phyloP scores from a whole-genome alignment of 2,888 invertebrate genomes.

The Patella pellucida region DNA sequence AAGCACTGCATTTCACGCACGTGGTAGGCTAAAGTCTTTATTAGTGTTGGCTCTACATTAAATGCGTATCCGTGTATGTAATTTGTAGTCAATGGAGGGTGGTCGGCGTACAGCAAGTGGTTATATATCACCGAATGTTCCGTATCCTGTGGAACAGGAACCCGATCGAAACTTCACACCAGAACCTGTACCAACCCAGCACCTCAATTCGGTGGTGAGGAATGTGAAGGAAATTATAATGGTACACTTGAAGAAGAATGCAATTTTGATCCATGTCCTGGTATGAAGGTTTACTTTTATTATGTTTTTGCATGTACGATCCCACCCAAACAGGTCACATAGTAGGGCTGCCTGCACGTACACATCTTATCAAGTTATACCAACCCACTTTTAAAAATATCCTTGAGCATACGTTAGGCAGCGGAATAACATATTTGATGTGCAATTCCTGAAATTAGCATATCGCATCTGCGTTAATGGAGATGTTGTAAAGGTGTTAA shows the following conservation, averaged over 20 bases:
- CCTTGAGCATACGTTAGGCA: too few species aligned
- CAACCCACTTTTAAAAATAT: too few species aligned
- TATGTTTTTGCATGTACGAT: too few species aligned
- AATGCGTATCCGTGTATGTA: neutral
- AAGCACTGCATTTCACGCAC: neutral
- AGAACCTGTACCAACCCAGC: constrained; percentile 14
- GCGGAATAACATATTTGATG: too few species aligned
- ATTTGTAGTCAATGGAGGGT: constrained; percentile 18
- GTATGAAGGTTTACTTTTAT: neutral
- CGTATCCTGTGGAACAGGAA: constrained; percentile 13
- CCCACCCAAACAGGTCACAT: too few species aligned
- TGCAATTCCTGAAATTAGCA: too few species aligned
- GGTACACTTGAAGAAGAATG: neutral
- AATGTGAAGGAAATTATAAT: neutral
- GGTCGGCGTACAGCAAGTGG: constrained; percentile 14
- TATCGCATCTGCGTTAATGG: too few species aligned
- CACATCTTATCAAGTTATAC: too few species aligned
- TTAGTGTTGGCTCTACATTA: neutral
- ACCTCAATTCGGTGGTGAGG: constrained; percentile 14
- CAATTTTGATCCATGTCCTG: neutral
- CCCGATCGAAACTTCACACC: neutral
- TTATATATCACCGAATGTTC: neutral
- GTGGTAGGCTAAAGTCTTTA: too few species aligned
- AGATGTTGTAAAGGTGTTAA: too few species aligned
- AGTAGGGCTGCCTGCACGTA: too few species aligned